Conservation (phyloP, 2,113 vertebrate genomes). For the Callipepla californica region DNA sequence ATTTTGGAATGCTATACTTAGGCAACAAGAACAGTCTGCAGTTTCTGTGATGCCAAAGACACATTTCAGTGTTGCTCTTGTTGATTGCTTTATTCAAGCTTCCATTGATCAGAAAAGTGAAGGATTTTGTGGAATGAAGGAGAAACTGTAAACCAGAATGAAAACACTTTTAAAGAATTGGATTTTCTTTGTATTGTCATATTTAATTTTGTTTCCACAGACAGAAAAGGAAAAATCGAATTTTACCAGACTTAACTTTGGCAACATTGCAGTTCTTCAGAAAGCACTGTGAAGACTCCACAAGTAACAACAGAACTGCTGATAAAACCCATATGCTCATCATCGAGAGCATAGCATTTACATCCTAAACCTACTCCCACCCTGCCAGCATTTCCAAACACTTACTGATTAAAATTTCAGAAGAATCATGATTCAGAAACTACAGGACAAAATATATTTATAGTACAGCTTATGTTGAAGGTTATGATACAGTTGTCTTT, state of each 20-base stretch:
- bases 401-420: neutral
- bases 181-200: neutral
- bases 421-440: neutral
- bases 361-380: neutral
- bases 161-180: neutral
- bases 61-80: constrained; percentile 19
- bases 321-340: neutral
- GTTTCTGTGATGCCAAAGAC: neutral
- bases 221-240: neutral
- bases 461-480: neutral
- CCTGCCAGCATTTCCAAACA: neutral
- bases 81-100: constrained; percentile 3
- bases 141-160: neutral
- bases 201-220: constrained; percentile 37
- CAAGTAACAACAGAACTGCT: neutral
- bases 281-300: neutral
- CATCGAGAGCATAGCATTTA: neutral
- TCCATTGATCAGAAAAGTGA: neutral
- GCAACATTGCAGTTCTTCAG: neutral
- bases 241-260: constrained; percentile 42
- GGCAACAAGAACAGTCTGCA: neutral
- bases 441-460: neutral
- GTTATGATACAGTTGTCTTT: neutral
- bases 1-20: neutral
- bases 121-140: neutral